Conservation (phyloP, 35 echinoderm and acorn worm species). For the Patiria miniata region DNA sequence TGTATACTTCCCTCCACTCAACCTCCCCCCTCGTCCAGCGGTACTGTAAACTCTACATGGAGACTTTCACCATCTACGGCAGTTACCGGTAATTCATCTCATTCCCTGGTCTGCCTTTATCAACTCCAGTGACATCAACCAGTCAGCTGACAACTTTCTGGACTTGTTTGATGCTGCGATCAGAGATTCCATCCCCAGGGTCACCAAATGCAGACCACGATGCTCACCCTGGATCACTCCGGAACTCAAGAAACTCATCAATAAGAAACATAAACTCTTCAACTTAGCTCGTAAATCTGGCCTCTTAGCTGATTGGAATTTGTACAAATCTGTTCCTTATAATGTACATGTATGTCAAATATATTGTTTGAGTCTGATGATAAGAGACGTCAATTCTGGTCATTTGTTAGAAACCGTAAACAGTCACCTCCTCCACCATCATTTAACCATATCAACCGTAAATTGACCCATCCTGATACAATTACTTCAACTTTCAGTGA, state of each 20-base stretch:
- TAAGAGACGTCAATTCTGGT: too few relatives aligned
- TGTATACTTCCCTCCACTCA: not conserved
- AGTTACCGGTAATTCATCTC: conserved; percentile 35
- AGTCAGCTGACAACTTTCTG: conserved; percentile 23
- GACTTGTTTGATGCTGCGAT: conserved; percentile 51
- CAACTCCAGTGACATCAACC: conserved; percentile 10
- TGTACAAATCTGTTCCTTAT: conserved; percentile 36
- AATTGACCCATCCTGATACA: not conserved
- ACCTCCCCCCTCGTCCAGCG: not conserved
- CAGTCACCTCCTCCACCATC: conserved; percentile 31
- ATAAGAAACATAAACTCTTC: conserved; percentile 41
- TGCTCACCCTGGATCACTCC: conserved; percentile 30
- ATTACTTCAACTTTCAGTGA: not conserved
- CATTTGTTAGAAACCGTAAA: conserved; percentile 29
- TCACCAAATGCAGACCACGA: conserved; percentile 18
- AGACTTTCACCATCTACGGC: conserved; percentile 43
- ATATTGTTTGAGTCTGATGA: not conserved
- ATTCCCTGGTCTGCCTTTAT: conserved; percentile 37
- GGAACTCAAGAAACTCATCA: conserved; percentile 43
- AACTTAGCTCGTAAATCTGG: conserved; percentile 18
- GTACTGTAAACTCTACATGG: conserved; percentile 8
- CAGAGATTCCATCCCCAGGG: conserved; percentile 30
- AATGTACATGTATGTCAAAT: conserved; percentile 44
- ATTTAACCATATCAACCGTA: not conserved
- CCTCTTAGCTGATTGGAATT: conserved; percentile 13